phyloP scores from a whole-genome alignment of 1,140 invertebrate species.

The Brachionus paranguensis region DNA sequence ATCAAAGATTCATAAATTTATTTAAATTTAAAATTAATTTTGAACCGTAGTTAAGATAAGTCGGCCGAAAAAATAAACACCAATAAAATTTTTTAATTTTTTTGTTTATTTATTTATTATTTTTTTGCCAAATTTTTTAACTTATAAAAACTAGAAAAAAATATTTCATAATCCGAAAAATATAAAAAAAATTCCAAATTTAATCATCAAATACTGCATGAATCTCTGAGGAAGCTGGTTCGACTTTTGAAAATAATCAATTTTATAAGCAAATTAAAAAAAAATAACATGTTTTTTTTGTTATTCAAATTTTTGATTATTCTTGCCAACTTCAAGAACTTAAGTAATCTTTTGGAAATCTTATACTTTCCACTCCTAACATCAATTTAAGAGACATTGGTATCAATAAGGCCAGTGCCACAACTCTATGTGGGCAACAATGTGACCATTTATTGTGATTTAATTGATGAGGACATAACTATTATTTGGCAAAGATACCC shows the following conservation, averaged over 20 bases:
- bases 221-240: not conserved
- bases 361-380: not conserved
- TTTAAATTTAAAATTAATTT: conserved; percentile 25
- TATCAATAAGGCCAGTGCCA: not conserved
- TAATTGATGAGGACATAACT: not conserved
- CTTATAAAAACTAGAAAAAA: not conserved
- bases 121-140: not conserved
- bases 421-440: not conserved
- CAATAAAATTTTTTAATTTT: not conserved
- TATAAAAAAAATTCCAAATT: not conserved
- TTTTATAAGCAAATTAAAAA: not conserved
- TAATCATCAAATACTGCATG: not conserved
- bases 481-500: not conserved
- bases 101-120: conserved; percentile 26
- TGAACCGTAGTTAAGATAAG: conserved; percentile 23
- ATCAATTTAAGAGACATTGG: not conserved
- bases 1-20: conserved; percentile 27
- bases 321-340: not conserved
- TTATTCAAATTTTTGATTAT: not conserved
- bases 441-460: not conserved
- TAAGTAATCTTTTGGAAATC: not conserved
- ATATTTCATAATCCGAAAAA: not conserved
- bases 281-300: not conserved
- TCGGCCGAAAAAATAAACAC: not conserved
- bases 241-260: not conserved